A percentile compares a stretch with the other conserved stretches of the same genome.
phyloP scores from a whole-genome alignment of 2,888 invertebrate species.

The Athetis lepigone region DNA sequence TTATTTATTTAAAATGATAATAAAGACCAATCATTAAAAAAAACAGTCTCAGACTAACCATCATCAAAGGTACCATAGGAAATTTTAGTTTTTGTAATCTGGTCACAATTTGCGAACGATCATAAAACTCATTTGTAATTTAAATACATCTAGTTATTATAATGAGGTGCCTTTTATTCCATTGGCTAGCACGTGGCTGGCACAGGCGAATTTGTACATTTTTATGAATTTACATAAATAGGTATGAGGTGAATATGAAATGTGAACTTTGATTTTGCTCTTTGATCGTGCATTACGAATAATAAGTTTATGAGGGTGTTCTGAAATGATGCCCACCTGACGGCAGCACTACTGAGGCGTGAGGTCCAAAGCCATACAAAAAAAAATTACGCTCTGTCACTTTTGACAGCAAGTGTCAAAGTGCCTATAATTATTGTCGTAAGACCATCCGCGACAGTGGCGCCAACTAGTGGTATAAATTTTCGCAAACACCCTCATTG shows the following conservation, averaged over 20 bases:
- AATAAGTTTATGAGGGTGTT: not conserved
- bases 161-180: constrained; percentile 65
- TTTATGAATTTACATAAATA: constrained; percentile 38
- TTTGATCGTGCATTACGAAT: not conserved
- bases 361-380: too few species aligned
- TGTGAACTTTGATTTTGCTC: constrained; percentile 19
- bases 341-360: too few species aligned
- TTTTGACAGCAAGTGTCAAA: too few species aligned
- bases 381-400: too few species aligned
- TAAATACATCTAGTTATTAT: constrained; percentile 65
- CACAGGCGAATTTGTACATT: constrained; percentile 43
- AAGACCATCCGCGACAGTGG: too few species aligned
- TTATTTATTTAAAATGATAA: too few species aligned
- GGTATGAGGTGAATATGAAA: constrained; percentile 39
- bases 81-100: constrained; percentile 42
- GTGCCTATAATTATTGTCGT: too few species aligned
- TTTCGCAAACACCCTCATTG: too few species aligned
- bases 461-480: too few species aligned
- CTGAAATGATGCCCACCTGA: too few species aligned
- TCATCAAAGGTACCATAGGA: constrained; percentile 11
- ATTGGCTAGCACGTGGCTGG: constrained; percentile 52
- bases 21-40: constrained; percentile 1
- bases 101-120: constrained; percentile 48
- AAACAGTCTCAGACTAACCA: not conserved
- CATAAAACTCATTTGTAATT: constrained; percentile 65